Evolutionary conservation across 2,888 invertebrate species (phyloP).

Genomic region (Hoplodrina ambigua): DNA sequence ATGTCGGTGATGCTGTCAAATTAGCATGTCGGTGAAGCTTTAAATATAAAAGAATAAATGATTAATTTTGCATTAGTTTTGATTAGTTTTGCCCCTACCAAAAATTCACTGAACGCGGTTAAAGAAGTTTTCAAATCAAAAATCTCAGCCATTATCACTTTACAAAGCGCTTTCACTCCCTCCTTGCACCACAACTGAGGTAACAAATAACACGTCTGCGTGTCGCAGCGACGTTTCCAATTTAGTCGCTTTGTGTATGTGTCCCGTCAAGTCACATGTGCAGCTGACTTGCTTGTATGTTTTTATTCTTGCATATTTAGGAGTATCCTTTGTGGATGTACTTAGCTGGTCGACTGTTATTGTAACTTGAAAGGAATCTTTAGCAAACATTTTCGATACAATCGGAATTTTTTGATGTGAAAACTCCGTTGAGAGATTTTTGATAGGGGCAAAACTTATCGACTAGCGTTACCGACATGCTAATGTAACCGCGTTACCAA

Average conservation of each 20-base stretch:
- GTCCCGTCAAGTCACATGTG: slow-evolving; percentile 71
- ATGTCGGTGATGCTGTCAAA: too few species aligned
- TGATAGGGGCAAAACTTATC: too few species aligned
- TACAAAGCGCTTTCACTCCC: slow-evolving; percentile 28
- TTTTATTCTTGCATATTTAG: slow-evolving; percentile 65
- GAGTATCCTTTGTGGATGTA: slow-evolving; percentile 31
- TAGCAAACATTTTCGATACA: too few species aligned
- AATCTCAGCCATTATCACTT: neutral
- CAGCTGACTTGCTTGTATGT: slow-evolving; percentile 63
- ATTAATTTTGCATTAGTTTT: too few species aligned
- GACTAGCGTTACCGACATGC: too few species aligned
- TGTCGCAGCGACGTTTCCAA: slow-evolving; percentile 77
- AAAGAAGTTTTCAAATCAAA: neutral
- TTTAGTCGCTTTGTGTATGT: slow-evolving; percentile 75
- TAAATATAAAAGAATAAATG: too few species aligned
- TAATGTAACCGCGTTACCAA: too few species aligned
- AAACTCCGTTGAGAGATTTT: too few species aligned
- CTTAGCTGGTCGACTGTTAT: slow-evolving; percentile 13
- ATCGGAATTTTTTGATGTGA: too few species aligned
- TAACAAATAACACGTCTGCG: slow-evolving; percentile 79
- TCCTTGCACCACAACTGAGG: slow-evolving; percentile 54
- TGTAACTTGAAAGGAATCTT: neutral
- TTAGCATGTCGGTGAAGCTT: too few species aligned
- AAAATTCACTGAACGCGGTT: too few species aligned
- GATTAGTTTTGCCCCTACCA: too few species aligned